Base-by-base conservation (phyloP, 2,888 invertebrate genomes). In the Synergus laeviventris region DNA sequence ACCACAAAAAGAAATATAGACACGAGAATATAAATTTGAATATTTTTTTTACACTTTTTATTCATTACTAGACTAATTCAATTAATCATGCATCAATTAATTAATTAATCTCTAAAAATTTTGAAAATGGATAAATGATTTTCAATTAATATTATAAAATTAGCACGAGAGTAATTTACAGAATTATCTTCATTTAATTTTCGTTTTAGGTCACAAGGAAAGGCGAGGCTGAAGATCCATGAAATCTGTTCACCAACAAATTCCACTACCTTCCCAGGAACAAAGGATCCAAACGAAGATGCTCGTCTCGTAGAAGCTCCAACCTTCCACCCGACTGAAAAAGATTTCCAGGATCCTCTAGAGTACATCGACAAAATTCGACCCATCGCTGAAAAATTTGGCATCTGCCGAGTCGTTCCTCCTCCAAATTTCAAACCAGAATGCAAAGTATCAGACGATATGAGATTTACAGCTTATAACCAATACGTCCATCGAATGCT, bases 401-500 rank as follows among this genome's bases (percentile, higher is more conserved):
- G 98, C 0, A 94, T 98, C 78, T 98, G 98, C 87, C 94, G 96
- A 81, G 96, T 98, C 38, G 94, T 97, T 31, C 96, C 98, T 3
- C 98, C 98, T 0, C 88, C 92, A 0, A 94, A 92, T 78, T 97
- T 97, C 86, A 94, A 94, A 92, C 95, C 96, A 1, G 95, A 96
- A 81, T 97, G 97, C 86, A 94, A 95, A 83, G 94, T 97, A 0
- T 94, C 95, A 14, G 97, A 98, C 81, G 96, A 96, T 79, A 95
- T 97, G 93, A 91, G 96, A 4, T 98, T 98, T 86, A 95, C 95
- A 0, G 96, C 96, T 0, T 95, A 96, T 81, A 97, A 97, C 91
- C 98, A 98, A 88, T 97, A 97, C 86, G 94, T 98, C 1, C 95
- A 97, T 85, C 96, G 97, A 81, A 94, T 98, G 94, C 93, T 95